A percentile compares a stretch with the other conserved stretches of the same genome.
These are phyloP conservation scores for Plotosus lineatus DNA, from an alignment of 2,113 vertebrate species.

Conservation along the genomic window DNA sequence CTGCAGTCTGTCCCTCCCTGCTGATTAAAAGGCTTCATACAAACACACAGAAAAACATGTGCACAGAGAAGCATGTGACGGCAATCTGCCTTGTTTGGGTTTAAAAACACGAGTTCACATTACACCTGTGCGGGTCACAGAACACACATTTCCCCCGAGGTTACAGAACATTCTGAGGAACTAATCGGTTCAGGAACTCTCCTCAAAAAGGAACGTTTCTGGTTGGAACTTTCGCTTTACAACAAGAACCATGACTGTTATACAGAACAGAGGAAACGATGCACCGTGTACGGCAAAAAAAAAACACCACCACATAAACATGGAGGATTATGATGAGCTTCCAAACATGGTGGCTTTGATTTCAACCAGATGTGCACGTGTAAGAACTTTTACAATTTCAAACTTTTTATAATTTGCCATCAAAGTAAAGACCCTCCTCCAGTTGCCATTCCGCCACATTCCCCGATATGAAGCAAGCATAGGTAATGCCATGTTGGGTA, in stretches of 20 bases:
- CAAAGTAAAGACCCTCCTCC: background rate
- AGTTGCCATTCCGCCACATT: background rate
- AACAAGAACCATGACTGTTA: background rate
- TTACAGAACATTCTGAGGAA: background rate
- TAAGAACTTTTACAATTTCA: background rate
- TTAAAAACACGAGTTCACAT: background rate
- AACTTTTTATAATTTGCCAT: background rate
- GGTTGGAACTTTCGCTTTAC: background rate
- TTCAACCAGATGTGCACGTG: background rate
- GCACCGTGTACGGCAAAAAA: background rate
- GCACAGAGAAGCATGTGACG: background rate
- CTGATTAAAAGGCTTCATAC: slow-evolving; percentile 48
- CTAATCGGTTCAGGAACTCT: background rate
- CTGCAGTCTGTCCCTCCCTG: slow-evolving; percentile 31
- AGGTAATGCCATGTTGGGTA: no score
- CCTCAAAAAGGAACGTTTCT: background rate
- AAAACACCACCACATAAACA: background rate
- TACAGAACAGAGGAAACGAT: background rate
- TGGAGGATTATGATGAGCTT: background rate
- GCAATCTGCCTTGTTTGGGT: background rate
- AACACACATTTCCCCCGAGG: background rate
- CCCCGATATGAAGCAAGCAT: background rate
- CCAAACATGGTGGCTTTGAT: no score
- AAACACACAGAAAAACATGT: slow-evolving; percentile 32
- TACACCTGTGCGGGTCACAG: slow-evolving; percentile 20